Percentiles rank a stretch among this genome's conserved stretches.
Conservation (phyloP, 2,113 vertebrate genomes). For the Lagopus leucura region DNA sequence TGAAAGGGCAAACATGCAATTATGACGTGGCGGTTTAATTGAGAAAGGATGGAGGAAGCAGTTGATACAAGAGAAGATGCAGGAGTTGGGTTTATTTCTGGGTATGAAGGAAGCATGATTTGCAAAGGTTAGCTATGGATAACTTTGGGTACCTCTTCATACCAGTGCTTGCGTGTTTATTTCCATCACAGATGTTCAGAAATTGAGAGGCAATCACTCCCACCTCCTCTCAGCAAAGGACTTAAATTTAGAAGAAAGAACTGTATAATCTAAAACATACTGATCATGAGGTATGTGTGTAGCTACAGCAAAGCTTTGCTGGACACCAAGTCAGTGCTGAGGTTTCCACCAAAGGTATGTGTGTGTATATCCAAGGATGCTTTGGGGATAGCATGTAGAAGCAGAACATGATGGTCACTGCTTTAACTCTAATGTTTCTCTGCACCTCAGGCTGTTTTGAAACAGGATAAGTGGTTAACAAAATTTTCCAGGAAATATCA, state of each 20-base stretch:
- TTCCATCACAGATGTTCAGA: neutral
- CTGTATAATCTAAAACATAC: neutral
- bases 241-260: neutral
- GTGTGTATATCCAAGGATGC: neutral
- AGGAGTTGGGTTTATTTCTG: neutral
- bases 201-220: neutral
- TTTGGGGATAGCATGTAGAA: neutral
- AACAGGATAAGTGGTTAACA: neutral
- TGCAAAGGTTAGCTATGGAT: neutral
- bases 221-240: neutral
- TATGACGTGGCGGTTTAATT: slow-evolving; percentile 2
- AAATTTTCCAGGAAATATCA: neutral
- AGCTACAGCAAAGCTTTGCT: neutral
- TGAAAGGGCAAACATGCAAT: slow-evolving; percentile 45
- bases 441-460: neutral
- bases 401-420: neutral
- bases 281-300: neutral
- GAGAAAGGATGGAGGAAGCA: slow-evolving; percentile 6
- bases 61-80: neutral
- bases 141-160: neutral
- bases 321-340: neutral
- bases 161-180: neutral
- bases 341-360: neutral
- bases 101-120: neutral
- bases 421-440: neutral